phyloP scores from a whole-genome alignment of 2,113 vertebrate genomes.

The Sarotherodon lohbergeri region DNA sequence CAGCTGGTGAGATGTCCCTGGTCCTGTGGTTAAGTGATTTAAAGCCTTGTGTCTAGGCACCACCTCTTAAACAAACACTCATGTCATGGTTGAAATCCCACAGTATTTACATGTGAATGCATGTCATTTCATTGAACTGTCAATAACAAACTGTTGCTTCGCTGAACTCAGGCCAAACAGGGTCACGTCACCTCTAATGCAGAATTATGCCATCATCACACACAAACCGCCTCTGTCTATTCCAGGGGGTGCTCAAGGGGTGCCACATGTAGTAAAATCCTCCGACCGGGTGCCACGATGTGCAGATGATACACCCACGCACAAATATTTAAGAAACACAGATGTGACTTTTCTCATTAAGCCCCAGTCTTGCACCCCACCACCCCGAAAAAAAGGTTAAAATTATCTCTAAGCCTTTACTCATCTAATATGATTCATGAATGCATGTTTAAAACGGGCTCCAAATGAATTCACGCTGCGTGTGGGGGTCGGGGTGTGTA shows the following conservation, averaged over 20 bases:
- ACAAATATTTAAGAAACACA: background rate
- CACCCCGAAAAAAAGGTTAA: background rate
- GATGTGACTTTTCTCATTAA: background rate
- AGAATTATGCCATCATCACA: background rate
- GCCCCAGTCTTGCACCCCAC: background rate
- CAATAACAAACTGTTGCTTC: slow-evolving; percentile 18
- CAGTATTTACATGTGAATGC: slow-evolving; percentile 50
- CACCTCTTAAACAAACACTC: slow-evolving; percentile 57
- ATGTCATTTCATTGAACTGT: slow-evolving; percentile 1
- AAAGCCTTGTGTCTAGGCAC: slow-evolving; percentile 6
- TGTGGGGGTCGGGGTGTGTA: background rate
- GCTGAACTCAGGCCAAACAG: background rate
- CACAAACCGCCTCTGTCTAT: background rate
- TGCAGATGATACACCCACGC: background rate
- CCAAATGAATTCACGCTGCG: slow-evolving; percentile 21
- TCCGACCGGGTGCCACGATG: background rate
- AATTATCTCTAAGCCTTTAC: background rate
- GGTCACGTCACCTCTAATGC: slow-evolving; percentile 18
- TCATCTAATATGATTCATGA: slow-evolving; percentile 21
- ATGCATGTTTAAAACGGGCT: slow-evolving; percentile 12
- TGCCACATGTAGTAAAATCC: background rate
- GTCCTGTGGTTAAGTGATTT: slow-evolving; percentile 9
- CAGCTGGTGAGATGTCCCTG: background rate
- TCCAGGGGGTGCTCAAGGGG: background rate
- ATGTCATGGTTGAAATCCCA: slow-evolving; percentile 37